Percentiles rank a stretch among this genome's conserved stretches.
These are phyloP conservation scores for Drosophila leonis DNA, from an alignment of 2,888 invertebrate genomes.

Conservation along the genomic window DNA sequence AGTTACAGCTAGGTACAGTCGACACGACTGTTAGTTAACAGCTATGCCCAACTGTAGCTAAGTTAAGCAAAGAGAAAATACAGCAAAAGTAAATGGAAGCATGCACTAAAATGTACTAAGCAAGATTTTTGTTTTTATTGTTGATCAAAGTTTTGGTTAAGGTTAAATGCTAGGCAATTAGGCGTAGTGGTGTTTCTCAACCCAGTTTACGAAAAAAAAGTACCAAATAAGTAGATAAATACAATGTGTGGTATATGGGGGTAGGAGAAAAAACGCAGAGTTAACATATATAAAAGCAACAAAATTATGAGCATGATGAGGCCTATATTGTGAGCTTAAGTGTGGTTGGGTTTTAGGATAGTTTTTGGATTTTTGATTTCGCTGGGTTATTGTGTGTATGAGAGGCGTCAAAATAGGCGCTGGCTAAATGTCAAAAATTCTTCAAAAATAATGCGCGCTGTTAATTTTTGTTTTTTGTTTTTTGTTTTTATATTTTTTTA, in stretches of 20 bases:
- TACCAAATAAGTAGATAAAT: conserved; percentile 30
- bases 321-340: conserved; percentile 29
- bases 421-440: conserved; percentile 52
- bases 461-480: conserved; percentile 44
- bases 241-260: conserved; percentile 28
- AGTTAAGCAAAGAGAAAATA: conserved; percentile 23
- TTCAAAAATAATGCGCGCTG: conserved; percentile 55
- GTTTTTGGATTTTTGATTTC: conserved; percentile 52
- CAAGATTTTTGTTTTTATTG: conserved; percentile 24
- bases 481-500: conserved; percentile 26
- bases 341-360: conserved; percentile 29
- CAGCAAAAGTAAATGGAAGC: conserved; percentile 21
- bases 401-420: conserved; percentile 54
- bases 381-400: conserved; percentile 71
- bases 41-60: conserved; percentile 23
- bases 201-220: conserved; percentile 9
- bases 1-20: conserved; percentile 15
- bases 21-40: conserved; percentile 35
- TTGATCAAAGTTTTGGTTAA: conserved; percentile 7
- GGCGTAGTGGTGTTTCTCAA: conserved; percentile 19
- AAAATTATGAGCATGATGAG: conserved; percentile 64
- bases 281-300: conserved; percentile 64
- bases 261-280: conserved; percentile 50
- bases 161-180: conserved; percentile 28
- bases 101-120: conserved; percentile 40